Evolutionary conservation across 2,888 invertebrate genomes (phyloP).

Genomic region (Endomychus coccineus): DNA sequence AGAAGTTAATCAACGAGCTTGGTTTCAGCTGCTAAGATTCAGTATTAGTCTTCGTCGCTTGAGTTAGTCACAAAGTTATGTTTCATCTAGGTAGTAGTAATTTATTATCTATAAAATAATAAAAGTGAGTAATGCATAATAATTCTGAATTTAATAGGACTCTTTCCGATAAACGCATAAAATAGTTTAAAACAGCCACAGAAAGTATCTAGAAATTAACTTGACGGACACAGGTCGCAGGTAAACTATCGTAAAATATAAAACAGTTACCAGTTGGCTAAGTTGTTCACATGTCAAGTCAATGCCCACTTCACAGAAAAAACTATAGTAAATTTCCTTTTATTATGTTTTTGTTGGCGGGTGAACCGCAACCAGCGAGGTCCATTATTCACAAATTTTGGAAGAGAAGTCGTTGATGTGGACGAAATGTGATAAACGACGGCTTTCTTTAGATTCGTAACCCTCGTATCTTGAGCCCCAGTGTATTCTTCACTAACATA

Average conservation of each 20-base stretch:
- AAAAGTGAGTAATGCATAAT: no score
- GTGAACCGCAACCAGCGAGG: slow-evolving; percentile 30
- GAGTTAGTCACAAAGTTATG: no score
- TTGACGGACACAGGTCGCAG: slow-evolving; percentile 28
- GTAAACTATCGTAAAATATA: slow-evolving; percentile 30
- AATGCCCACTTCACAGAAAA: slow-evolving; percentile 35
- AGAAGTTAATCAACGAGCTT: no score
- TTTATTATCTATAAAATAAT: no score
- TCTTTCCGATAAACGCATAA: no score
- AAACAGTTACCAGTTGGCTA: slow-evolving; percentile 27
- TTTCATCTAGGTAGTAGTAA: no score
- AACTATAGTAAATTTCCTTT: slow-evolving; percentile 40
- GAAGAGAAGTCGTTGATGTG: slow-evolving; percentile 34
- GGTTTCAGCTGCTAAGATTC: no score
- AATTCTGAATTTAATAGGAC: no score
- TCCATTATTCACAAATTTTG: slow-evolving; percentile 40
- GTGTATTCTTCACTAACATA: no score
- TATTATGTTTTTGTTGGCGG: slow-evolving; percentile 36
- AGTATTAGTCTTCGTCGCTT: no score
- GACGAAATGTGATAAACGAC: slow-evolving; percentile 40
- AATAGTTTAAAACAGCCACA: slow-evolving; percentile 18
- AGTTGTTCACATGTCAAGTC: slow-evolving; percentile 35
- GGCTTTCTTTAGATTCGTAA: slow-evolving; percentile 20
- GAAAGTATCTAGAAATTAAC: no score
- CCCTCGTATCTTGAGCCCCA: not conserved